Percentiles rank a stretch among this genome's conserved stretches.
phyloP scores from a whole-genome alignment of 2,797 vertebrate species.

The Neosilurus mollespiculum region DNA sequence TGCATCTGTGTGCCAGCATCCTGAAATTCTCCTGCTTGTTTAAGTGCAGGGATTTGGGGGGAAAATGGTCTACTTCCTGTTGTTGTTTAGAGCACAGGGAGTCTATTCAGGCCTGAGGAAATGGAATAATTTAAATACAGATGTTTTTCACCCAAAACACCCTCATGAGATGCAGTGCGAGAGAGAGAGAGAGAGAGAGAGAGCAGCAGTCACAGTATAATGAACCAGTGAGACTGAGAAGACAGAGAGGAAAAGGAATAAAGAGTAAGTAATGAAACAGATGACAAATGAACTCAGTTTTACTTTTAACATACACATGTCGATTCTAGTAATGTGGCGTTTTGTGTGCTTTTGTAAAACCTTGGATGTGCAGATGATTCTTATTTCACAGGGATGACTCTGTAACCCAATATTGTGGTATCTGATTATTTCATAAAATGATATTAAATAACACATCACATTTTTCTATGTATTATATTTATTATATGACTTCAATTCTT shows the following conservation, averaged over 20 bases:
- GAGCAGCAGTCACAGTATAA: too few relatives aligned
- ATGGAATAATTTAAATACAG: conserved; percentile 82
- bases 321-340: neutral
- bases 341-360: neutral
- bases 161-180: conserved; percentile 61
- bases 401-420: neutral
- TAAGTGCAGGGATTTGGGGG: conserved; percentile 70
- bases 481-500: neutral
- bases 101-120: conserved; percentile 80
- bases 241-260: conserved; percentile 19
- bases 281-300: neutral
- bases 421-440: neutral
- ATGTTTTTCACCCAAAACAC: conserved; percentile 82
- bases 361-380: neutral
- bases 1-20: conserved; percentile 62
- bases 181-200: conserved; percentile 44
- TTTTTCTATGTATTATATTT: neutral
- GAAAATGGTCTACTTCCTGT: conserved; percentile 78
- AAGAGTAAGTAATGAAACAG: conserved; percentile 26
- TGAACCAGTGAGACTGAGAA: conserved; percentile 12
- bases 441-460: neutral
- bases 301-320: neutral
- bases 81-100: conserved; percentile 77
- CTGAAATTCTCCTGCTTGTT: conserved; percentile 68
- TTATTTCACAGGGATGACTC: neutral